Evolutionary conservation across 2,888 invertebrate species (phyloP).

Genomic region (Tricholauxania praeusta): DNA sequence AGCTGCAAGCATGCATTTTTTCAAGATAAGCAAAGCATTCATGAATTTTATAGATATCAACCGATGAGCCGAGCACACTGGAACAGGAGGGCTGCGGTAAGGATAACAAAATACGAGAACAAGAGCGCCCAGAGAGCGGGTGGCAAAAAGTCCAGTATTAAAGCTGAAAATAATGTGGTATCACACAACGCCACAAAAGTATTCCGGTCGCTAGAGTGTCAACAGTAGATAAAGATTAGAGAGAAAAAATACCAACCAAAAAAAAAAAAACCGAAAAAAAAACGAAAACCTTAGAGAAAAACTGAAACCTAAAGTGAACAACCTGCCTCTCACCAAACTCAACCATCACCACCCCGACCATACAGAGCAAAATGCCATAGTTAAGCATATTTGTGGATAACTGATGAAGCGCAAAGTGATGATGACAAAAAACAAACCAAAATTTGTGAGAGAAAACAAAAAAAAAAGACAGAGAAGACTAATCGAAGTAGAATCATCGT

Average conservation of each 20-base stretch:
- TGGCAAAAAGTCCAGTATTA: constrained; percentile 5
- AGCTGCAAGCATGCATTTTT: constrained; percentile 64
- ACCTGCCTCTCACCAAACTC: constrained; percentile 2
- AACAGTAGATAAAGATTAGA: constrained; percentile 62
- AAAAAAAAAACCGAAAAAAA: constrained; percentile 12
- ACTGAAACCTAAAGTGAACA: background rate
- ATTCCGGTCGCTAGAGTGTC: constrained; percentile 57
- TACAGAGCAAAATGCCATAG: background rate
- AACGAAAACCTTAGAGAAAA: background rate
- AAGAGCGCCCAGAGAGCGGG: background rate
- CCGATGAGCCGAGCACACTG: constrained; percentile 25
- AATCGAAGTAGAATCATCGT: background rate
- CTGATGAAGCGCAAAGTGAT: constrained; percentile 25
- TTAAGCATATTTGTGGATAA: constrained; percentile 21
- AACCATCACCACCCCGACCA: background rate
- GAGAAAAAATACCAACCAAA: constrained; percentile 31
- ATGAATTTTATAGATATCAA: constrained; percentile 63
- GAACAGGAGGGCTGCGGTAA: background rate
- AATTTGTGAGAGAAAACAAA: background rate
- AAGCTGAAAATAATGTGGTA: constrained; percentile 18
- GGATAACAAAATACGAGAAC: background rate
- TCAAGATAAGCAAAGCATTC: constrained; percentile 64
- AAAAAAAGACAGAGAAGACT: no score
- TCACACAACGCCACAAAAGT: constrained; percentile 12
- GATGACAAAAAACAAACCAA: constrained; percentile 15